Evolutionary conservation across 2,888 invertebrate species (phyloP), one percentile per base, ranked within the genome.

Genomic region (Eristalinus sepulchralis): DNA sequence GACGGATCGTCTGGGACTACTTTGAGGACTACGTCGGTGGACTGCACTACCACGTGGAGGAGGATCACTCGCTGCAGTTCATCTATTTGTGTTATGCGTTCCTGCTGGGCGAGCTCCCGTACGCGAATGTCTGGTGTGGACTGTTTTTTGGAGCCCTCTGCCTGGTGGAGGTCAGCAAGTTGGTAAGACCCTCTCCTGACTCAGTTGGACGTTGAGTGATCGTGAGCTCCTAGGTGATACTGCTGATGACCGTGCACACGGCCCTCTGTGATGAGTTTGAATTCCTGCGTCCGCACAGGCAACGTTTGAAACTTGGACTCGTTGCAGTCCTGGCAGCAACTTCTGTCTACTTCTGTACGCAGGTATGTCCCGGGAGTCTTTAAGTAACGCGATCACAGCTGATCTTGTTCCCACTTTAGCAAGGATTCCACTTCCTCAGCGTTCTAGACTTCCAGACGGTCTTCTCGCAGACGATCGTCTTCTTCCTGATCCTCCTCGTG

Each of bases 131-230:
- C 27, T 97, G 96, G 96, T 95, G 96, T 0, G 92, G 96, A 1
- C 93, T 96, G 0, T 97, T 97, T 91, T 97, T 96, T 91, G 91
- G 94, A 0, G 96, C 97, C 96, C 92, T 97, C 31, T 96, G 96
- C 91, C 94, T 97, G 88, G 89, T 94, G 95, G 89, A 95, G 95
- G 89, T 94, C 96, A 88, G 95, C 96, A 91, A 97, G 96, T 90
- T 95, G 96, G 93, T 98, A 96, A 92, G 95, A 0, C 6, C 1
- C 0, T 8, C 10, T 10, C 13, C 4, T 1, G 10, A n/a, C 22
- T 39, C 17, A 17, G 9, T 8, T 1, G 47, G 8, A 11, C 70
- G 62, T 9, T n/a, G 53, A n/a, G n/a, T 17, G 3, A 0, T 34
- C 1, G 13, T 22, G 17, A 63, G 1, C 17, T 77, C 31, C 2